These are phyloP conservation scores for Hydrozoanthus gracilis DNA, from an alignment of 92 coral and sea anemone species.

Conservation along the genomic window DNA sequence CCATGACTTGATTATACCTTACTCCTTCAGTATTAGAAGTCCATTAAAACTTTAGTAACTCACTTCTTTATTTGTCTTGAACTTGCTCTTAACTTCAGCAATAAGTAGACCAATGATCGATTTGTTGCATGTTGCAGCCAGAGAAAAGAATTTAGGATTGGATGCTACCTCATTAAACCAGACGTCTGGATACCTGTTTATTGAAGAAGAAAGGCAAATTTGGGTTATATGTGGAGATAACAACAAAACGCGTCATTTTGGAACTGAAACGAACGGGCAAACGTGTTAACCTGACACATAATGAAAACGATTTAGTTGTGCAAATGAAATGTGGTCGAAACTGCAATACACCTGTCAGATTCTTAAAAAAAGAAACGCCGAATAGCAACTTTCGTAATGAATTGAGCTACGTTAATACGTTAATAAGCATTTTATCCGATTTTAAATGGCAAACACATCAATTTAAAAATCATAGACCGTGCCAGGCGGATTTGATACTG, in stretches of 20 bases:
- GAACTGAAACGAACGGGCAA: no score
- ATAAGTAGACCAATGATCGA: conserved; percentile 93
- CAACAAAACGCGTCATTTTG: no score
- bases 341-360: background rate
- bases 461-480: background rate
- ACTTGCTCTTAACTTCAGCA: conserved; percentile 94
- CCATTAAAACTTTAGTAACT: background rate
- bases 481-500: background rate
- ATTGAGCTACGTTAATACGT: no score
- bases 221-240: no score
- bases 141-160: conserved; percentile 90
- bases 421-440: no score
- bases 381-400: no score
- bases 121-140: conserved; percentile 82
- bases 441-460: background rate
- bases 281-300: no score
- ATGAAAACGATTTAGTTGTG: no score
- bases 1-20: no score
- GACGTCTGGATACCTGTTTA: conserved; percentile 86
- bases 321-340: background rate
- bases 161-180: conserved; percentile 98
- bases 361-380: background rate
- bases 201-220: background rate
- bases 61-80: conserved; percentile 90
- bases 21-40: no score